Evolutionary conservation across 2,797 vertebrate species (phyloP), one percentile per base, ranked within the genome.

Genomic region (Agapornis canus): DNA sequence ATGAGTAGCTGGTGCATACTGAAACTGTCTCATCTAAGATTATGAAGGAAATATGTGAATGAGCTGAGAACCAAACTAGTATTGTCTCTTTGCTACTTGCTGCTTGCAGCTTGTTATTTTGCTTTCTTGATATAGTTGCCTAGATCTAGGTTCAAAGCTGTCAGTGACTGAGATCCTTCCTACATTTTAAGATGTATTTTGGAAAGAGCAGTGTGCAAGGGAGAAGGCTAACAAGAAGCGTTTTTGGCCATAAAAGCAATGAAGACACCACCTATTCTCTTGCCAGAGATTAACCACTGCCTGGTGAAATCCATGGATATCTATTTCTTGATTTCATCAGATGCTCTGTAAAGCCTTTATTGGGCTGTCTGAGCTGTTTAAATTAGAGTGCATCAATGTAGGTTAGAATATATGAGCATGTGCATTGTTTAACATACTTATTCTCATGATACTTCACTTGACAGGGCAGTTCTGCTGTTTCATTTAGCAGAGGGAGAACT

Each of bases 1-100:
- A 91, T 93, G 93, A 94, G 86, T 92, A 82, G 86, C 84, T 93
- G 68, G 32, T 90, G 52, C 72, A 85, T 78, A 49, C 94, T 92
- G 76, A 92, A 90, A 75, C 72, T 70, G 69, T 79, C 87, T 91
- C 0, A 0, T 78, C 60, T 80, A 89, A 80, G 57, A 80, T 82
- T 76, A 82, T 63, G 35, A 82, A 92, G 68, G 4, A 65, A 92
- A 89, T 49, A 75, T 87, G 57, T 89, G 89, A 95, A 93, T 52
- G 76, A 96, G 76, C 63, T 72, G 57, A 91, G 65, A 93, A 63
- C 35, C 1, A 0, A 92, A 11, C 59, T 60, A 12, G 4, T 70
- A 26, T 37, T 81, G 32, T 72, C 52, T 92, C 89, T 75, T 45
- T 49, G 82, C 42, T 85, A 2, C 66, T 79, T 72, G 65, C 52